Conservation (phyloP, 2,113 vertebrate species). For the Bos indicus region DNA sequence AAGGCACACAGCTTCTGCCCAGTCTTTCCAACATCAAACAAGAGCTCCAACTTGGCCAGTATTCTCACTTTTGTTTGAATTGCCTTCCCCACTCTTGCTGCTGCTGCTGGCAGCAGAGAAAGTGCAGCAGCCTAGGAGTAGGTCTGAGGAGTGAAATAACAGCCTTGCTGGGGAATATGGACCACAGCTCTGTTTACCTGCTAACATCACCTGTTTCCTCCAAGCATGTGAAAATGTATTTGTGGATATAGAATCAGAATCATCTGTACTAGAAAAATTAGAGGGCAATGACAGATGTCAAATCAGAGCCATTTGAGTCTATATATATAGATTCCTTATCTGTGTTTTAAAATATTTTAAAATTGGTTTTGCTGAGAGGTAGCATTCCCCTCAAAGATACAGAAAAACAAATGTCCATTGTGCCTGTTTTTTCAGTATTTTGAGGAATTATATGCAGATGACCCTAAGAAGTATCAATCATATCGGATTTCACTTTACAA, state of each 20-base stretch:
- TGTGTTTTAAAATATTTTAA: conserved; percentile 54
- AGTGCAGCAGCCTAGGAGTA: not conserved
- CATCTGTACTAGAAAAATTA: not conserved
- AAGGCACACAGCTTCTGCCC: not conserved
- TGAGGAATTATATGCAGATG: conserved; percentile 96
- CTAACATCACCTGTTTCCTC: not conserved
- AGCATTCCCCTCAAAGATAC: conserved; percentile 45
- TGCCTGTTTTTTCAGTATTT: conserved; percentile 91
- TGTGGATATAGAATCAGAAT: not conserved
- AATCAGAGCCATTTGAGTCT: not conserved
- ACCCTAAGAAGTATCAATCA: conserved; percentile 92
- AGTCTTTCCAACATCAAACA: not conserved
- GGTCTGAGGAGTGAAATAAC: not conserved
- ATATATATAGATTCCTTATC: not conserved
- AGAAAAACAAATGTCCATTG: conserved; percentile 73
- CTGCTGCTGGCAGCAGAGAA: not conserved
- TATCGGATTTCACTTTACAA: conserved; percentile 96
- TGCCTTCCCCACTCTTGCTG: not conserved
- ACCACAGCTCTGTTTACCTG: not conserved
- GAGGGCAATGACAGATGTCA: not conserved
- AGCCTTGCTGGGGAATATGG: not conserved
- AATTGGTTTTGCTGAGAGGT: conserved; percentile 56
- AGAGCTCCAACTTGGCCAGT: not conserved
- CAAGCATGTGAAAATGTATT: not conserved
- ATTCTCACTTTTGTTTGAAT: not conserved